These are phyloP conservation scores for Drosophila picticornis DNA, from an alignment of 2,888 invertebrate species.

Conservation along the genomic window DNA sequence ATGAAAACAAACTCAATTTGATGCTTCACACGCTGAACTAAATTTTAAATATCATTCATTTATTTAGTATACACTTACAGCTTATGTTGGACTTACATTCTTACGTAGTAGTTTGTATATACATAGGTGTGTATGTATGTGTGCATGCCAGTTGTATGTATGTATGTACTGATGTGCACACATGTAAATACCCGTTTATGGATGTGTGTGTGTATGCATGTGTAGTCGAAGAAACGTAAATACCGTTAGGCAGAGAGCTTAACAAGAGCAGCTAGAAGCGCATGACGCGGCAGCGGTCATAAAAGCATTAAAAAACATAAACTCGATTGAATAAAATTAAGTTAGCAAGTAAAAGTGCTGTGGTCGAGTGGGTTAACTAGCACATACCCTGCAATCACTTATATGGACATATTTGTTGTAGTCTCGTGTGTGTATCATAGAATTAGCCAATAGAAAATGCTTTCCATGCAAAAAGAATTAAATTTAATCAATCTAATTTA, in stretches of 20 bases:
- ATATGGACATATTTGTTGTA: not conserved
- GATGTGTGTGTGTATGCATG: not conserved
- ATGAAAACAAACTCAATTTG: constrained; percentile 6
- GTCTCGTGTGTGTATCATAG: not conserved
- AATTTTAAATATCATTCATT: not conserved
- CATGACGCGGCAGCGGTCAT: constrained; percentile 41
- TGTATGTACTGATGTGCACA: not conserved
- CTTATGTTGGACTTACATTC: not conserved
- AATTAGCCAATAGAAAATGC: not conserved
- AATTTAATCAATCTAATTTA: not conserved
- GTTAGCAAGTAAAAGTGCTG: constrained; percentile 21
- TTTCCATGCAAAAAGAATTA: not conserved
- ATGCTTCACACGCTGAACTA: not conserved
- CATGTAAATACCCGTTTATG: not conserved
- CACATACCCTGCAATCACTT: constrained; percentile 5
- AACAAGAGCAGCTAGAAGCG: constrained; percentile 44
- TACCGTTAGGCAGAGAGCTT: constrained; percentile 37
- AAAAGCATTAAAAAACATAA: constrained; percentile 54
- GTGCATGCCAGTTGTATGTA: not conserved
- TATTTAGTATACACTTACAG: not conserved
- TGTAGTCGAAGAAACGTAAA: constrained; percentile 30
- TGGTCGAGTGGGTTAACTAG: not conserved
- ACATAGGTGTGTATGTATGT: not conserved
- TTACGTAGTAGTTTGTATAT: not conserved
- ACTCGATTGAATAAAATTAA: constrained; percentile 66